Percentiles rank a stretch among this genome's conserved stretches.
Conservation (phyloP, 2,113 vertebrate genomes). For the Melanotaenia duboulayi region DNA sequence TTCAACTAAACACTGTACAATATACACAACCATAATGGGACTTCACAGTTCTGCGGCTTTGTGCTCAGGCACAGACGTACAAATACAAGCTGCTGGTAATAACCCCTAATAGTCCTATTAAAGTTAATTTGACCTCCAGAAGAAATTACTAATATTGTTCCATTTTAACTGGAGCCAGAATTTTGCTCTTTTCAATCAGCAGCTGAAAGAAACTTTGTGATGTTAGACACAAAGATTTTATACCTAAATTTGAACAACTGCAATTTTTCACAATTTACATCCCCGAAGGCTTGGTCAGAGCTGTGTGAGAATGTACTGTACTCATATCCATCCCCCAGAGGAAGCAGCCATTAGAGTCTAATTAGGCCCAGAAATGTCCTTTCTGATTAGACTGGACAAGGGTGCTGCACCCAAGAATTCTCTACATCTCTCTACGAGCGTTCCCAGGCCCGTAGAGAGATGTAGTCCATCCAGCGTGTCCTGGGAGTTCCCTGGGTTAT, state of each 20-base stretch:
- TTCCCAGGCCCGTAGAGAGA: too few relatives aligned
- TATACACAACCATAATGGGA: conserved; percentile 20
- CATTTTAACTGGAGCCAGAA: conserved; percentile 26
- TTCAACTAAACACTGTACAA: conserved; percentile 51
- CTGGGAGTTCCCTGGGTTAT: too few relatives aligned
- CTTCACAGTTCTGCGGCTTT: conserved; percentile 14
- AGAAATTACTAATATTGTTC: conserved; percentile 51
- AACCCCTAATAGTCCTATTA: conserved; percentile 70
- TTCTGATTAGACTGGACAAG: conserved; percentile 64
- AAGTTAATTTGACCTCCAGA: conserved; percentile 49
- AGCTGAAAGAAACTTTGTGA: conserved; percentile 21
- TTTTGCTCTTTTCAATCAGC: conserved; percentile 33
- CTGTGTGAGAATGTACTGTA: conserved; percentile 25
- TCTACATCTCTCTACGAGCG: too few relatives aligned
- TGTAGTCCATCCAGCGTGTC: too few relatives aligned
- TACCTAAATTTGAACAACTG: conserved; percentile 18
- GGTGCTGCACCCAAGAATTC: conserved; percentile 46
- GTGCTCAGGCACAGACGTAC: conserved; percentile 44
- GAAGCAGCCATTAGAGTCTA: conserved; percentile 54
- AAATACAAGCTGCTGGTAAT: conserved; percentile 64
- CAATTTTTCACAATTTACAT: not conserved
- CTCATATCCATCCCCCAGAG: conserved; percentile 31
- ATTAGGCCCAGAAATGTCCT: conserved; percentile 53
- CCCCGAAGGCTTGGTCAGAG: conserved; percentile 11
- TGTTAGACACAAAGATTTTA: conserved; percentile 9